Percentiles rank a stretch among this genome's conserved stretches.
Evolutionary conservation across 2,888 invertebrate species (phyloP).

Genomic region (Rotaria macrura): DNA sequence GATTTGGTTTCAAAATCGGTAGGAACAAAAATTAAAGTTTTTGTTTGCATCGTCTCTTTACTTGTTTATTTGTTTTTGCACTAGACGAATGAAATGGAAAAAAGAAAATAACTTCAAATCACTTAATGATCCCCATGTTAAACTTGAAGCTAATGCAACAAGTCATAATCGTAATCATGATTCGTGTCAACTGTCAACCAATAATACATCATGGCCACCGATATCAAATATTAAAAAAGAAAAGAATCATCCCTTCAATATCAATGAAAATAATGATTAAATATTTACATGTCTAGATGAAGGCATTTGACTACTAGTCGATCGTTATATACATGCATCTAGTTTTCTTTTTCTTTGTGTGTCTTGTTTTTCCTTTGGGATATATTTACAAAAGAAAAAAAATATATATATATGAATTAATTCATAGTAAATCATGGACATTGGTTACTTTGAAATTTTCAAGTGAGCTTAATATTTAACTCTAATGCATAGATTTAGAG

Average conservation of each 20-base stretch:
- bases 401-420: too few species aligned
- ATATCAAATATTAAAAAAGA: background rate
- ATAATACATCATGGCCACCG: background rate
- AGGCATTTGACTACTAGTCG: background rate
- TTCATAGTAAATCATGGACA: too few species aligned
- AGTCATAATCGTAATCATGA: background rate
- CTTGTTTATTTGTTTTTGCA: slow-evolving; percentile 41
- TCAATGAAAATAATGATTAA: background rate
- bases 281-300: background rate
- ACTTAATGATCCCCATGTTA: slow-evolving; percentile 34
- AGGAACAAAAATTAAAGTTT: background rate
- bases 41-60: too few species aligned
- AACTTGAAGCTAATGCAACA: slow-evolving; percentile 25
- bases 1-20: slow-evolving; percentile 12
- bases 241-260: background rate
- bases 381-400: background rate
- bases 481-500: too few species aligned
- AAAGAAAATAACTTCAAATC: slow-evolving; percentile 43
- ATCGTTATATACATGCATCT: background rate
- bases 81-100: slow-evolving; percentile 48
- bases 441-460: too few species aligned
- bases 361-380: background rate
- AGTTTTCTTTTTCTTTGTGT: background rate
- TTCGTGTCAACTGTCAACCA: too few species aligned
- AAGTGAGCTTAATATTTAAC: too few species aligned